These are phyloP conservation scores for Emberiza fucata DNA, from an alignment of 2,113 vertebrate genomes.

Conservation along the genomic window DNA sequence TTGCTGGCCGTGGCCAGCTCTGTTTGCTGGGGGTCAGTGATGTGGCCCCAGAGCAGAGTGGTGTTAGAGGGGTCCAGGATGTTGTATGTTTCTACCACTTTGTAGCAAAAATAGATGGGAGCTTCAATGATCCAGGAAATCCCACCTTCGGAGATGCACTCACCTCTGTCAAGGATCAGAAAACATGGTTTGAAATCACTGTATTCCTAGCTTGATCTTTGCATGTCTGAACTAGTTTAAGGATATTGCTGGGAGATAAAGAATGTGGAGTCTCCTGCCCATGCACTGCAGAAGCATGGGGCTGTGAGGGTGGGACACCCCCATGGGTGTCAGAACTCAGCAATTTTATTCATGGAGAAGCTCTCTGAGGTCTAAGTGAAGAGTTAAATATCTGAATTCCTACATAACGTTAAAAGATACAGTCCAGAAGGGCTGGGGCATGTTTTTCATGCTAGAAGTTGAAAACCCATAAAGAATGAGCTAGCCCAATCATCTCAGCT, in stretches of 20 bases:
- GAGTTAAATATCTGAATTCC: neutral
- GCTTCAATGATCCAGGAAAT: constrained; percentile 78
- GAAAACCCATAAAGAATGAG: neutral
- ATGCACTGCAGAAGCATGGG: neutral
- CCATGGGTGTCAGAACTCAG: neutral
- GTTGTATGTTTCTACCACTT: constrained; percentile 72
- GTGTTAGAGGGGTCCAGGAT: constrained; percentile 76
- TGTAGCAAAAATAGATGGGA: constrained; percentile 79
- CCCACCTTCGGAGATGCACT: constrained; percentile 62
- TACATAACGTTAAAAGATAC: neutral
- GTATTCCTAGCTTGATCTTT: neutral
- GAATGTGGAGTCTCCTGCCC: neutral
- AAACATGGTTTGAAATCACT: neutral
- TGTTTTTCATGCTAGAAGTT: neutral
- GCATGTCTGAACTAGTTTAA: neutral
- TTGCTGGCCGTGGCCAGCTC: constrained; percentile 46
- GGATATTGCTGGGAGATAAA: neutral
- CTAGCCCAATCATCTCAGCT: neutral
- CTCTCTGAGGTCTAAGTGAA: neutral
- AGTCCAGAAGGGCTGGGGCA: neutral
- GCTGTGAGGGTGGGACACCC: neutral
- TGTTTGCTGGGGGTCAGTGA: constrained; percentile 66
- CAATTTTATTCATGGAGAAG: neutral
- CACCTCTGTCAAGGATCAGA: constrained; percentile 65
- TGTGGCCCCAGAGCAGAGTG: constrained; percentile 78